Conservation (phyloP, 1,140 invertebrate genomes). For the Drosophila obscura region DNA sequence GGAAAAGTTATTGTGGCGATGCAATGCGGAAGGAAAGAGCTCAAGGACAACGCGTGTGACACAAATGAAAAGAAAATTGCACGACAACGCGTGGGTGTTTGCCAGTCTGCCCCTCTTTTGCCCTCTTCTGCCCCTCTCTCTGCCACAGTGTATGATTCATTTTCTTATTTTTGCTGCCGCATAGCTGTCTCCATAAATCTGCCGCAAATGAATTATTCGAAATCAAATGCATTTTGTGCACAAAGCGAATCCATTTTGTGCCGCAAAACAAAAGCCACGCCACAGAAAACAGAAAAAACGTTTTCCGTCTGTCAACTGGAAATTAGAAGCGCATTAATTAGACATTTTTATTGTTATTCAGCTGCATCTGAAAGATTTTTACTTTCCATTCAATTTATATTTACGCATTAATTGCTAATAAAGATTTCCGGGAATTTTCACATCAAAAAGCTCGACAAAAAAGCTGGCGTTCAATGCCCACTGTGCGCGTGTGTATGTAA, state of each 20-base stretch:
- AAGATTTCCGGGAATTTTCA: conserved; percentile 66
- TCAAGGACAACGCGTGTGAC: conserved; percentile 45
- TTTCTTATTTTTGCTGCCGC: conserved; percentile 59
- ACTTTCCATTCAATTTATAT: conserved; percentile 62
- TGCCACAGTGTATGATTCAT: conserved; percentile 59
- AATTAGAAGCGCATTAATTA: conserved; percentile 82
- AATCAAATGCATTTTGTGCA: conserved; percentile 68
- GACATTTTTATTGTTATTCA: conserved; percentile 71
- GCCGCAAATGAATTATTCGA: conserved; percentile 69
- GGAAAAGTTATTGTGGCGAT: conserved; percentile 29
- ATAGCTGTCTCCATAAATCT: conserved; percentile 58
- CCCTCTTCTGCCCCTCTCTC: not conserved
- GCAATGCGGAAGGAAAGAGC: conserved; percentile 54
- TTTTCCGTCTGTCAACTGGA: conserved; percentile 73
- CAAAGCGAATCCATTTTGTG: conserved; percentile 52
- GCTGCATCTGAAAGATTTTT: conserved; percentile 29
- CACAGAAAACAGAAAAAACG: conserved; percentile 17
- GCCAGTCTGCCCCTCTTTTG: conserved; percentile 21
- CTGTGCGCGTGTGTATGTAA: conserved; percentile 33
- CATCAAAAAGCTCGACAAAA: conserved; percentile 33
- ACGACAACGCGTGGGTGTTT: conserved; percentile 53
- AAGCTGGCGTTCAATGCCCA: conserved; percentile 44
- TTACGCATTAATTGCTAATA: conserved; percentile 69
- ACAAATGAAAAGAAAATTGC: conserved; percentile 59
- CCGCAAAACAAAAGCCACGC: too few relatives aligned